Evolutionary conservation across 2,888 invertebrate genomes (phyloP).

Genomic region (Protula sp.): DNA sequence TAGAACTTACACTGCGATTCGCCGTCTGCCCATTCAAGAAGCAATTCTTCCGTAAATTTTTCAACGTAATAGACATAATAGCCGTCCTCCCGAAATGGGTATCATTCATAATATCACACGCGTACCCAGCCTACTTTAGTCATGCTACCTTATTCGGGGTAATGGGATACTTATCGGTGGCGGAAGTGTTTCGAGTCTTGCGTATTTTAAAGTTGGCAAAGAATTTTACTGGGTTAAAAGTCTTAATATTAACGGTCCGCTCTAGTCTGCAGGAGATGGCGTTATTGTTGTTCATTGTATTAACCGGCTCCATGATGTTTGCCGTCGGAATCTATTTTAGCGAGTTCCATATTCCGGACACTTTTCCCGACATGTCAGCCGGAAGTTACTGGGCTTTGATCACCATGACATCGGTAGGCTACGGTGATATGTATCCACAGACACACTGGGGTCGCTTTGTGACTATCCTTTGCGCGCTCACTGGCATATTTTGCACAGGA

Average conservation of each 20-base stretch:
- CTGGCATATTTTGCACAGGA: slow-evolving; percentile 24
- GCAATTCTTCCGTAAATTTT: not conserved
- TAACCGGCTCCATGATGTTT: slow-evolving; percentile 4
- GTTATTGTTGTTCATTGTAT: slow-evolving; percentile 1
- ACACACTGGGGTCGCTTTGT: slow-evolving; percentile 25
- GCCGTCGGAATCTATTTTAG: slow-evolving; percentile 4
- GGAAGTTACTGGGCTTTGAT: slow-evolving; percentile 28
- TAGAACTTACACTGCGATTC: not conserved
- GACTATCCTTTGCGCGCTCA: slow-evolving; percentile 28
- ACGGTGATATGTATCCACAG: slow-evolving; percentile 28
- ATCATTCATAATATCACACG: not conserved
- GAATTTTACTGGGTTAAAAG: slow-evolving; percentile 5
- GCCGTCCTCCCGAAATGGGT: not conserved
- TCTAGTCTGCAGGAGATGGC: slow-evolving; percentile 5
- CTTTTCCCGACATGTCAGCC: slow-evolving; percentile 1
- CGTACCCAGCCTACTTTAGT: not conserved
- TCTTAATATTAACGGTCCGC: slow-evolving; percentile 4
- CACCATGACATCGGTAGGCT: slow-evolving; percentile 30
- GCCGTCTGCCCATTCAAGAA: not conserved
- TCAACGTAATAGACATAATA: not conserved
- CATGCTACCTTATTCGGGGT: not conserved
- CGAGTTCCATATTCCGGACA: slow-evolving; percentile 2
- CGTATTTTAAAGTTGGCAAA: slow-evolving; percentile 2
- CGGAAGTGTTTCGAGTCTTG: slow-evolving; percentile 1
- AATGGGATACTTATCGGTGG: not conserved